Base-by-base conservation (phyloP, 92 coral and sea anemone genomes). In the Scolanthus callimorphus region DNA sequence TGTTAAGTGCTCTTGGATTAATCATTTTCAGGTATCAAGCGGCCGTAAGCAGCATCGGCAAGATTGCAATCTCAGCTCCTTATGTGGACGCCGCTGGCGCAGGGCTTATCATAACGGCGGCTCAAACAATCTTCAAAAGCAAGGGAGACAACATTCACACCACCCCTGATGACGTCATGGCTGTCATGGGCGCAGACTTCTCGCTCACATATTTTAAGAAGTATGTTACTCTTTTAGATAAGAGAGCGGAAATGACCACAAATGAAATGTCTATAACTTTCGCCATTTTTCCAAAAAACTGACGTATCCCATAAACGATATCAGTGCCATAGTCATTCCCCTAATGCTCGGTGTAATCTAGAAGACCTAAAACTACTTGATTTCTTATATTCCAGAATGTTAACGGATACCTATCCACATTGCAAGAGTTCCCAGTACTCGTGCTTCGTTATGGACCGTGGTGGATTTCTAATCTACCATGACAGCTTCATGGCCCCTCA, bases 381-480 rank as follows among this genome's bases (percentile, higher is more conserved):
- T n/a, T n/a, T n/a, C n/a, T n/a, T n/a, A n/a, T n/a, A n/a, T 72
- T 65, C 4, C 60, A 79, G 86, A 20, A 38, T 79, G 26, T 56
- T 79, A 24, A 46, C 81, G 3, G 86, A 79, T 20, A 65, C 81
- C 3, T 79, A 73, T 24, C 69, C 82, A 13, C 52, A 49, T 15
- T 79, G 86, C 19, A 11, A 28, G 31, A 28, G 25, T n/a, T 30
- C 19, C 43, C 39, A 43, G 29, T 60, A 52, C 56, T 31, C 73
- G 25, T 80, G 87, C 39, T 80, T 80, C 37, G 71, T 80, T 29
- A 51, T 80, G 41, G 76, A 80, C 39, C 45, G 61, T 24, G 81
- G 69, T 0, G 87, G 83, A 12, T 67, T 76, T 56, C 76, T 80
- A 0, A 49, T 80, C 20, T 59, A 73, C 27, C 87, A 80, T 59